Evolutionary conservation across 2,888 invertebrate genomes (phyloP), one percentile per base, ranked within the genome.

Genomic region (Apodemia mormo): DNA sequence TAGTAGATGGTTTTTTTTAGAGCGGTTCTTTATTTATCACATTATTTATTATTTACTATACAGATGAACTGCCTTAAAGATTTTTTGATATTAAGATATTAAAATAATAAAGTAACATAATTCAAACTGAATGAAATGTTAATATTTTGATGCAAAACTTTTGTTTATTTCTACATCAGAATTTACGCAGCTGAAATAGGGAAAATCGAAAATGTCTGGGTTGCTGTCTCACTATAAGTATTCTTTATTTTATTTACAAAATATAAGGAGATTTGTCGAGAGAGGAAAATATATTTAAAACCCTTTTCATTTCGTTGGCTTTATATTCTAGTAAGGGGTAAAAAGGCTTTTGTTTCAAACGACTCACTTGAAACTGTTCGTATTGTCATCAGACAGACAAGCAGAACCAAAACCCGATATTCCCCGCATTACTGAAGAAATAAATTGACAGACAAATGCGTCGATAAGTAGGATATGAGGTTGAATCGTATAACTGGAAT

Each of bases 291-390:
- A 71, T 72, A 72, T 74, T 72, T 71, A 70, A 76, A 78, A 79
- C 72, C 79, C 78, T 80, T 80, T 76, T 78, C 79, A 74, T 79
- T 76, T 79, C 74, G 73, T 76, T 78, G 79, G 77, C 75, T 80
- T 78, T 79, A 78, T 81, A 75, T 73, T 67, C 70, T 70, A 69
- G 70, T 74, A 43, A 43, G n/a, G 61, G 61, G n/a, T 29, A 68
- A 14, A 65, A 30, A 33, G 22, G 64, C 2, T 33, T 33, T 69
- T 65, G 22, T 54, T 69, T 54, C 65, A 65, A 40, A 43, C 69
- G 67, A 54, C 49, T 49, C 69, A 65, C 65, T 69, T 30, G 30
- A 56, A 22, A 54, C 56, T 69, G 56, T 54, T 61, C 54, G 33
- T 54, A n/a, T 45, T 43, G 58, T 61, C 65, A 22, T 37, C 52